Percentiles rank a stretch among this genome's conserved stretches.
Evolutionary conservation across 2,113 vertebrate genomes (phyloP).

Genomic region (Hyperopisus bebe): DNA sequence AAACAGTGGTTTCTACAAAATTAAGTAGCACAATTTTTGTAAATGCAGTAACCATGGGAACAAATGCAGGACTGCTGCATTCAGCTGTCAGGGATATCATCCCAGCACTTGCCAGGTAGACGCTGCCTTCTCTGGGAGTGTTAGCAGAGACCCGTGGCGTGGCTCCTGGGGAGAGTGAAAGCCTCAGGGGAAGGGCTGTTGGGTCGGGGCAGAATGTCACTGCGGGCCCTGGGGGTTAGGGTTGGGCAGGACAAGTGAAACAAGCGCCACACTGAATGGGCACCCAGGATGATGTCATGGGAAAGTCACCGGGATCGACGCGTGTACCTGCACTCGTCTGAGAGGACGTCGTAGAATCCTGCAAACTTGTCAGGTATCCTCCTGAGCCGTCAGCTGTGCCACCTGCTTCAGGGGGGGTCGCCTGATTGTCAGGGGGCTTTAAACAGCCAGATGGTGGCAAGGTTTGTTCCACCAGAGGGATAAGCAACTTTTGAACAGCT

Average conservation of each 20-base stretch:
- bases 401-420: too few species aligned
- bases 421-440: not conserved
- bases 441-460: not conserved
- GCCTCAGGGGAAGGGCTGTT: conserved; percentile 36
- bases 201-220: conserved; percentile 42
- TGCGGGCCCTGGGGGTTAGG: conserved; percentile 32
- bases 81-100: not conserved
- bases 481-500: too few species aligned
- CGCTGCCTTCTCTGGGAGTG: conserved; percentile 40
- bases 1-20: not conserved
- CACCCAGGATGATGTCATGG: not conserved
- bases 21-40: not conserved
- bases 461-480: not conserved
- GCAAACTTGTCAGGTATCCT: not conserved
- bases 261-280: not conserved
- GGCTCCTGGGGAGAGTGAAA: conserved; percentile 1
- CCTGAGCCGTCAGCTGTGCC: not conserved
- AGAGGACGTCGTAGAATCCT: not conserved
- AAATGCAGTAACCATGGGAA: not conserved
- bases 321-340: not conserved
- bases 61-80: not conserved
- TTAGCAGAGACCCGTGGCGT: conserved; percentile 39
- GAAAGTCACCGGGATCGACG: not conserved
- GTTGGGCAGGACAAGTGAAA: not conserved
- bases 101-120: conserved; percentile 45